Evolutionary conservation across 2,113 vertebrate genomes (phyloP).

Genomic region (Epinephelus lanceolatus): DNA sequence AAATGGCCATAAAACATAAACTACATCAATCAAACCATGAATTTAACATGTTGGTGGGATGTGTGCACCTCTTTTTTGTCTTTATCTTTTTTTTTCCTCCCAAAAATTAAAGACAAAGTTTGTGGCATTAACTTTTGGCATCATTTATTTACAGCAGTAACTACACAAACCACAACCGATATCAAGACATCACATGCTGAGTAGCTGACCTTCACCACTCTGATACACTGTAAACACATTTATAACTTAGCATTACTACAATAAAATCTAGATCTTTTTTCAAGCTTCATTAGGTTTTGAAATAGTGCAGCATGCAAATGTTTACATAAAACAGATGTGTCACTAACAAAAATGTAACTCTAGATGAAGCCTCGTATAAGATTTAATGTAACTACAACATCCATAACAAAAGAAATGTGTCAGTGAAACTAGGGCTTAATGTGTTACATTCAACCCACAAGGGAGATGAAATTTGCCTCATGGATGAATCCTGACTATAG

Average conservation of each 20-base stretch:
- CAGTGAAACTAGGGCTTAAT: neutral
- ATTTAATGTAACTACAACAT: neutral
- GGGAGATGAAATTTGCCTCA: neutral
- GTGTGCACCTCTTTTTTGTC: neutral
- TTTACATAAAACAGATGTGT: slow-evolving; percentile 5
- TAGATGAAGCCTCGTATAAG: neutral
- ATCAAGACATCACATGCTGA: slow-evolving; percentile 8
- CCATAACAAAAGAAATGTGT: neutral
- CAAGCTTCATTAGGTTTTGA: neutral
- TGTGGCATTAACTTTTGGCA: neutral
- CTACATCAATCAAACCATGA: too few species aligned
- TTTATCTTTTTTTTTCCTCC: too few species aligned
- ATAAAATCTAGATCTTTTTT: neutral
- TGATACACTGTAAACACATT: neutral
- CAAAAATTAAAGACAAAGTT: slow-evolving; percentile 1
- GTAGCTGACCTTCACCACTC: neutral
- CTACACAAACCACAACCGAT: slow-evolving; percentile 27
- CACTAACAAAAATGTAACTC: neutral
- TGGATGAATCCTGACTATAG: neutral
- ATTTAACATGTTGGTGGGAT: neutral
- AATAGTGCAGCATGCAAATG: slow-evolving; percentile 28
- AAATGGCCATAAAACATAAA: too few species aligned
- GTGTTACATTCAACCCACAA: neutral
- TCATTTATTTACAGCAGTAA: slow-evolving; percentile 65
- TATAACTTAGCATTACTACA: neutral